Percentiles rank a stretch among this genome's conserved stretches.
Conservation (phyloP, 2,113 vertebrate genomes). For the Muscicapa adusta region DNA sequence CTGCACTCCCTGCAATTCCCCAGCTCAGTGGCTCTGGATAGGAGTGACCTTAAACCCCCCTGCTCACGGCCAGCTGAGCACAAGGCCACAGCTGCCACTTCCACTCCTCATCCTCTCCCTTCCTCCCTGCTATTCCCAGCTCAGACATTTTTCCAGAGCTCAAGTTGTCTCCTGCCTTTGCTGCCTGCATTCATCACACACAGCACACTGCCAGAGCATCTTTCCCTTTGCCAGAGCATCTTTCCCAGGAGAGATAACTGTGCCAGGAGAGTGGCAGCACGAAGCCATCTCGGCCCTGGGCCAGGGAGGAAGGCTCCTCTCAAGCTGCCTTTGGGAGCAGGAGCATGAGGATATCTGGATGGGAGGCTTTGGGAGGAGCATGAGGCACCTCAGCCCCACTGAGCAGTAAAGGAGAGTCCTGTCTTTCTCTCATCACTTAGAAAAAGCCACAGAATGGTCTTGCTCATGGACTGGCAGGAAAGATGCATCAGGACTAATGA, state of each 20-base stretch:
- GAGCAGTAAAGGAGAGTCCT: neutral
- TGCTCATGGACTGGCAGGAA: neutral
- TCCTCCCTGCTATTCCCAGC: neutral
- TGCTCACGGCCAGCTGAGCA: neutral
- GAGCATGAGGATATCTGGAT: neutral
- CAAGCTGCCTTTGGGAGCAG: neutral
- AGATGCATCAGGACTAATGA: neutral
- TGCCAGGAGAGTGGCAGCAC: neutral
- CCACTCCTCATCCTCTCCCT: neutral
- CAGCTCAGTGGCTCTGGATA: neutral
- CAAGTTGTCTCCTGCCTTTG: neutral
- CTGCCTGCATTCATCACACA: neutral
- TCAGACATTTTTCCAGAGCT: neutral
- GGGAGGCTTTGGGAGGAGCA: neutral
- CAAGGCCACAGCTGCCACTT: neutral
- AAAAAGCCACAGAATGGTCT: neutral
- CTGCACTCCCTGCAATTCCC: neutral
- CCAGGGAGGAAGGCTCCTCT: neutral
- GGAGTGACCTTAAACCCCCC: fast-evolving
- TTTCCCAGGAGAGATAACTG: neutral
- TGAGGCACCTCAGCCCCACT: neutral
- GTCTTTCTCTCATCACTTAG: neutral
- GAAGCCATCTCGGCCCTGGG: fast-evolving
- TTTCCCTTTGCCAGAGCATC: neutral
- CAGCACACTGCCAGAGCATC: neutral